Conservation (phyloP, 2,797 vertebrate genomes). For the Schizopygopsis pylzovi region DNA sequence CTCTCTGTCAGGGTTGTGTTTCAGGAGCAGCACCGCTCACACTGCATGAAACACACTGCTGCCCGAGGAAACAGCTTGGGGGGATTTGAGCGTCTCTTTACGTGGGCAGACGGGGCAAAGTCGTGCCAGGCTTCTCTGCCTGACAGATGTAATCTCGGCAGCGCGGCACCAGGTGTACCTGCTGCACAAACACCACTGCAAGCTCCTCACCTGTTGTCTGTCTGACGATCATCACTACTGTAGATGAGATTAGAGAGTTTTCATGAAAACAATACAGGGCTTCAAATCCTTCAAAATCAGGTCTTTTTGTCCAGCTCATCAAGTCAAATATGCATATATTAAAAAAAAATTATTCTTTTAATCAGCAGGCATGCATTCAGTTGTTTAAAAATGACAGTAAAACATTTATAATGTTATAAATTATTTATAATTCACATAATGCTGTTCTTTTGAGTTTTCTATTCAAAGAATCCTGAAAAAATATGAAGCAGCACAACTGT, state of each 20-base stretch:
- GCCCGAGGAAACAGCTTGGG: constrained; percentile 45
- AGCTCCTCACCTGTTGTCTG: constrained; percentile 19
- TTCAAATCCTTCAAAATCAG: not conserved
- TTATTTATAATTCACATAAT: too few relatives aligned
- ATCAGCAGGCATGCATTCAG: too few relatives aligned
- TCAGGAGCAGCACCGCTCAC: not conserved
- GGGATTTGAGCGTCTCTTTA: constrained; percentile 38
- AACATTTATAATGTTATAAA: too few relatives aligned
- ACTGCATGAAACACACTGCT: not conserved
- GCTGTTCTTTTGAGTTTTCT: too few relatives aligned
- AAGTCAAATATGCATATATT: not conserved
- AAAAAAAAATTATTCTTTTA: too few relatives aligned
- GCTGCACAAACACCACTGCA: constrained; percentile 5
- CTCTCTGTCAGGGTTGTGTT: constrained; percentile 16
- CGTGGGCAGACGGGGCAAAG: constrained; percentile 4
- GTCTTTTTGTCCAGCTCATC: not conserved
- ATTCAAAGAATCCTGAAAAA: too few relatives aligned
- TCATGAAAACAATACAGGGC: not conserved
- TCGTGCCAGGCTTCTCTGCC: constrained; percentile 41
- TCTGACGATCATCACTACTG: not conserved
- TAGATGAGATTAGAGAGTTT: not conserved
- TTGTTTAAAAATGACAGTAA: not conserved
- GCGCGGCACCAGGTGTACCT: constrained; percentile 27
- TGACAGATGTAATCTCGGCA: constrained; percentile 57
- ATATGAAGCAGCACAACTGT: not conserved